Conservation (phyloP, 2,797 vertebrate genomes). For the Sphenodon punctatus region DNA sequence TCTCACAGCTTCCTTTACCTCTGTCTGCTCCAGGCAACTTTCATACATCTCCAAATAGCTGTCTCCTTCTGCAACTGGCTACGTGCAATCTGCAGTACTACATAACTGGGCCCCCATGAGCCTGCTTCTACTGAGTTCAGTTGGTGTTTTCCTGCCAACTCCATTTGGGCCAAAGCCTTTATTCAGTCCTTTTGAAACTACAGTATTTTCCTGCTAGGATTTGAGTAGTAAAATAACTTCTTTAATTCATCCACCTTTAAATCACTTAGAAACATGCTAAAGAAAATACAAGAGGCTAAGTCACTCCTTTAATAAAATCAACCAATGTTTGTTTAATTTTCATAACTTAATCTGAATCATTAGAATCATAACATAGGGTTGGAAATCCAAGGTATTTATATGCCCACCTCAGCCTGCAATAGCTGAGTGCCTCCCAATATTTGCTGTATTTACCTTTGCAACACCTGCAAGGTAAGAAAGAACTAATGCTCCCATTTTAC, state of each 20-base stretch:
- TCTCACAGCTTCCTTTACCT: not conserved
- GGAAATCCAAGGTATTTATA: too few relatives aligned
- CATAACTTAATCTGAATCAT: too few relatives aligned
- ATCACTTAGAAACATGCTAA: too few relatives aligned
- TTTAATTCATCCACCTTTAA: not conserved
- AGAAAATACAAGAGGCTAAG: too few relatives aligned
- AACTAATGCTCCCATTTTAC: too few relatives aligned
- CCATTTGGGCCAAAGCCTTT: not conserved
- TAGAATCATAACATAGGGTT: too few relatives aligned
- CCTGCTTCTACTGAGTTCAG: not conserved
- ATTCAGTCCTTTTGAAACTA: not conserved
- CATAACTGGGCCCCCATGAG: not conserved
- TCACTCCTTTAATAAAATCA: too few relatives aligned
- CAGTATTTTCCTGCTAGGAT: not conserved
- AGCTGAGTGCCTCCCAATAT: too few relatives aligned
- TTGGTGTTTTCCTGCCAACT: not conserved
- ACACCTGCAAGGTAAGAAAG: too few relatives aligned
- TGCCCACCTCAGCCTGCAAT: too few relatives aligned
- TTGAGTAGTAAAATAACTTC: conserved; percentile 25
- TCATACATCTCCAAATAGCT: not conserved
- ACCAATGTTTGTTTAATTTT: too few relatives aligned
- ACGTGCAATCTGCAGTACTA: not conserved
- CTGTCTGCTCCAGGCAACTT: not conserved
- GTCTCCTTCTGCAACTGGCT: not conserved
- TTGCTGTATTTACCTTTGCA: too few relatives aligned